Conservation (phyloP, 2,888 invertebrate genomes). For the Drosophila robusta region DNA sequence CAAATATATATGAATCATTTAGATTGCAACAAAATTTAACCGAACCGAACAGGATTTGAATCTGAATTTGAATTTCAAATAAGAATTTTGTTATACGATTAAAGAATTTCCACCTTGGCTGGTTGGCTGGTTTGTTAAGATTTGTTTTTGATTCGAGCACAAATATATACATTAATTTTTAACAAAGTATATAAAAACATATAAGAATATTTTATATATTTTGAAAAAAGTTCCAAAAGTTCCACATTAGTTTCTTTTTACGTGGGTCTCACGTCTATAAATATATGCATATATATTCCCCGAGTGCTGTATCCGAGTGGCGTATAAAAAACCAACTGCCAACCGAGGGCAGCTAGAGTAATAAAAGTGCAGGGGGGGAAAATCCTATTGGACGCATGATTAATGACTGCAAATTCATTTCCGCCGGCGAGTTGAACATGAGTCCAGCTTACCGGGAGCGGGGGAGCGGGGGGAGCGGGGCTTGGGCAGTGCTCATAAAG, state of each 20-base stretch:
- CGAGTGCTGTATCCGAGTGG: conserved; percentile 4
- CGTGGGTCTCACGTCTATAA: neutral
- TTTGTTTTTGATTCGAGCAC: neutral
- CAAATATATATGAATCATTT: too few relatives aligned
- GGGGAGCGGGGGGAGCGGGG: neutral
- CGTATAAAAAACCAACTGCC: conserved; percentile 1
- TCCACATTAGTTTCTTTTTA: conserved; percentile 5
- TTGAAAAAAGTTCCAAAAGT: neutral
- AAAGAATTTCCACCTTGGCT: too few relatives aligned
- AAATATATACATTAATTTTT: neutral
- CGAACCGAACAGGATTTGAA: neutral
- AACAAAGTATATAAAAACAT: neutral
- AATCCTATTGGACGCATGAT: conserved; percentile 78
- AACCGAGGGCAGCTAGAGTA: conserved; percentile 7
- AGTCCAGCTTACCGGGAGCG: conserved; percentile 1
- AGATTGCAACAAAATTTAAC: too few relatives aligned
- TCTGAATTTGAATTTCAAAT: too few relatives aligned
- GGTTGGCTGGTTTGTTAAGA: too few relatives aligned
- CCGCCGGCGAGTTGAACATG: conserved; percentile 51
- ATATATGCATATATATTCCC: neutral
- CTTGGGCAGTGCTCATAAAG: conserved; percentile 40
- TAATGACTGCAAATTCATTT: conserved; percentile 80
- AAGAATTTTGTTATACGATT: too few relatives aligned
- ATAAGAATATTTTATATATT: neutral
- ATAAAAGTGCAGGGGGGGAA: conserved; percentile 19